Evolutionary conservation across 2,888 invertebrate species (phyloP).

Genomic region (Anticlea derivata): DNA sequence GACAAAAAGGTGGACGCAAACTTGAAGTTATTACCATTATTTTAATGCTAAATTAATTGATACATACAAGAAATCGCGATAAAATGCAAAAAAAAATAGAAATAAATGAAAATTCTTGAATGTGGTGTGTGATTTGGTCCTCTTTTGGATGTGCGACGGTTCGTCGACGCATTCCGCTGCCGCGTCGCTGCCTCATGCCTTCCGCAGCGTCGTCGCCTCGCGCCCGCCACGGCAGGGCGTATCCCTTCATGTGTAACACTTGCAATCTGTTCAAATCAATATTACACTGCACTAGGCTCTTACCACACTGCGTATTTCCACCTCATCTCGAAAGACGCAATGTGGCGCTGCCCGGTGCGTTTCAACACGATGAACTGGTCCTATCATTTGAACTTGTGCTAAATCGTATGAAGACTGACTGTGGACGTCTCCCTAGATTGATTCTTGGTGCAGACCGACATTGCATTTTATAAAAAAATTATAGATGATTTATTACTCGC

Average conservation of each 20-base stretch:
- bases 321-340: slow-evolving; percentile 19
- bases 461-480: slow-evolving; percentile 72
- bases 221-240: slow-evolving; percentile 26
- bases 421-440: slow-evolving; percentile 54
- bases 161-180: slow-evolving; percentile 34
- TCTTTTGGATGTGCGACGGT: slow-evolving; percentile 44
- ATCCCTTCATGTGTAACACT: slow-evolving; percentile 72
- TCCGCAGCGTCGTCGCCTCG: slow-evolving; percentile 16
- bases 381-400: slow-evolving; percentile 47
- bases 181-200: slow-evolving; percentile 14
- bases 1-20: slow-evolving; percentile 75
- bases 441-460: slow-evolving; percentile 64
- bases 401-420: slow-evolving; percentile 66
- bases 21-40: slow-evolving; percentile 79
- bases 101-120: slow-evolving; percentile 81
- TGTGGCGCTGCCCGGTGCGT: slow-evolving; percentile 34
- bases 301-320: slow-evolving; percentile 19
- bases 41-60: slow-evolving; percentile 83
- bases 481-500: slow-evolving; percentile 60
- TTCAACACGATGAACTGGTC: slow-evolving; percentile 41
- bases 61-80: slow-evolving; percentile 66
- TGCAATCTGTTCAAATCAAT: slow-evolving; percentile 69
- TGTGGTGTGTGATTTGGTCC: slow-evolving; percentile 80
- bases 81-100: slow-evolving; percentile 73
- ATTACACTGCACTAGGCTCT: slow-evolving; percentile 12